phyloP scores from a whole-genome alignment of 2,113 vertebrate genomes.

The Girardinichthys multiradiatus region DNA sequence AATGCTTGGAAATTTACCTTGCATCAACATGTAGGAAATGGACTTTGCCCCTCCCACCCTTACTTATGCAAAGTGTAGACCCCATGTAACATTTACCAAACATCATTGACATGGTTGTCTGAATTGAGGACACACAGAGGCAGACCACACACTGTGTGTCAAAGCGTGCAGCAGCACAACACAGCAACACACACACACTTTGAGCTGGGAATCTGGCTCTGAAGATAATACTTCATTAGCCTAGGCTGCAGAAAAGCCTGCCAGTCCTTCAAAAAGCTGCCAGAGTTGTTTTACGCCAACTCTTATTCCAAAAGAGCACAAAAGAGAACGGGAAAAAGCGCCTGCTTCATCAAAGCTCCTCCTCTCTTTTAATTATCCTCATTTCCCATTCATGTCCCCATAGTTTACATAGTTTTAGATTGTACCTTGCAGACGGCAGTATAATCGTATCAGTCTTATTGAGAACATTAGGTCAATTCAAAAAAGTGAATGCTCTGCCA shows the following conservation, averaged over 20 bases:
- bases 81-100: constrained; percentile 41
- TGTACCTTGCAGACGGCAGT: constrained; percentile 26
- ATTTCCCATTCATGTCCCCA: constrained; percentile 46
- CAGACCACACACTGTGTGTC: constrained; percentile 74
- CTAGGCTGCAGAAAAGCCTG: constrained; percentile 72
- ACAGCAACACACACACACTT: constrained; percentile 52
- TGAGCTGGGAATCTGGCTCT: constrained; percentile 79
- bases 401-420: constrained; percentile 42
- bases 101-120: constrained; percentile 57
- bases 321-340: constrained; percentile 62
- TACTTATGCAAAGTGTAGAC: not conserved
- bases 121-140: constrained; percentile 73
- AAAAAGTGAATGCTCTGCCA: constrained; percentile 33
- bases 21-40: too few relatives aligned
- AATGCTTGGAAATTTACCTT: too few relatives aligned
- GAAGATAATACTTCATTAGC: constrained; percentile 82
- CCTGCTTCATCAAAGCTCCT: constrained; percentile 39
- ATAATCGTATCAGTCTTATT: constrained; percentile 48
- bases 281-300: constrained; percentile 75
- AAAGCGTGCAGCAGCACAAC: constrained; percentile 60
- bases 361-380: constrained; percentile 63
- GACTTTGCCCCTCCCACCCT: not conserved
- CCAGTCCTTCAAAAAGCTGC: constrained; percentile 80
- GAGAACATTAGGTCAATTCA: constrained; percentile 48
- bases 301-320: constrained; percentile 71